phyloP scores from a whole-genome alignment of 2,113 vertebrate species.

The Glaucidium brasilianum region DNA sequence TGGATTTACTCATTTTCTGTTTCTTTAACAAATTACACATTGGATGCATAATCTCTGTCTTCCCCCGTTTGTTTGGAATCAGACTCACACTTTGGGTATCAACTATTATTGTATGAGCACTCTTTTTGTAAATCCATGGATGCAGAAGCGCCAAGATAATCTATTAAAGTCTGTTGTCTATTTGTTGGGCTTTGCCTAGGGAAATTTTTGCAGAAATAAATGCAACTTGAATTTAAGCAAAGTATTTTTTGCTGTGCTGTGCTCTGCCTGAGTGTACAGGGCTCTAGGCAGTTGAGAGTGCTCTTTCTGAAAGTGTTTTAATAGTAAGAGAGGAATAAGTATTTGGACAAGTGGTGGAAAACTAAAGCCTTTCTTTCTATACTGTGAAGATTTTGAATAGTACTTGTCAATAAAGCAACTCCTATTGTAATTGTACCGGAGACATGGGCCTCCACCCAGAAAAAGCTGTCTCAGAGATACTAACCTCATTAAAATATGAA shows the following conservation, averaged over 20 bases:
- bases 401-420: conserved; percentile 87
- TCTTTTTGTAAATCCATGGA: background rate
- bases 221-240: background rate
- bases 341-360: conserved; percentile 81
- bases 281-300: conserved; percentile 21
- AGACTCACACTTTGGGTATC: background rate
- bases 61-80: background rate
- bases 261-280: background rate
- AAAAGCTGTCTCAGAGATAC: conserved; percentile 88
- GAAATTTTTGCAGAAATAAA: background rate
- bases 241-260: background rate
- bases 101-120: background rate
- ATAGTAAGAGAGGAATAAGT: conserved; percentile 60
- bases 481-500: conserved; percentile 91
- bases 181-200: background rate
- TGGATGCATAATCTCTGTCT: background rate
- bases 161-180: background rate
- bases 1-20: background rate
- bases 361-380: conserved; percentile 84
- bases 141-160: background rate
- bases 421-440: conserved; percentile 78
- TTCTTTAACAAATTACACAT: background rate
- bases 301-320: conserved; percentile 57
- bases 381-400: conserved; percentile 86
- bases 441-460: conserved; percentile 71